Conservation (phyloP, 2,888 invertebrate species). For the Limnephilus lunatus region DNA sequence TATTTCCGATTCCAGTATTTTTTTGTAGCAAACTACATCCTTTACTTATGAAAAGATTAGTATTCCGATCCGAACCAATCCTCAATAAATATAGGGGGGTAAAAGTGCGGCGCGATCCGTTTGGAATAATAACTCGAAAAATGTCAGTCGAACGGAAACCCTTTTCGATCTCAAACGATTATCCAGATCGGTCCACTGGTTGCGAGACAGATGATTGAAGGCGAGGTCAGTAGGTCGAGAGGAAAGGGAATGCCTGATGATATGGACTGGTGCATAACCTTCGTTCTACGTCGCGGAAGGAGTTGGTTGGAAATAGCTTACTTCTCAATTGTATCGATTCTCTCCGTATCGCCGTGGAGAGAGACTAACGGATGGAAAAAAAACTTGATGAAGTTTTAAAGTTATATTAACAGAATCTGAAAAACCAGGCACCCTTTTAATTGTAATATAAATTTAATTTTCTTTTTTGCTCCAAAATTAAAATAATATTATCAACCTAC, state of each 20-base stretch:
- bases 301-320: neutral
- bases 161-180: neutral
- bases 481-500: no score
- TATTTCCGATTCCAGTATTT: neutral
- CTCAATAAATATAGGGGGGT: neutral
- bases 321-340: neutral
- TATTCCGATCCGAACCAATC: neutral
- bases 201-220: slow-evolving; percentile 8
- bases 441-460: no score
- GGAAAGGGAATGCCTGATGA: neutral
- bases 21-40: neutral
- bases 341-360: neutral
- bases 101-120: neutral
- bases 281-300: neutral
- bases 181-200: neutral
- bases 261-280: neutral
- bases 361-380: neutral
- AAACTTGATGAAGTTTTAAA: no score
- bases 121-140: slow-evolving; percentile 15
- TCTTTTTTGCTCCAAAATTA: no score
- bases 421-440: no score
- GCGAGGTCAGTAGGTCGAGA: neutral
- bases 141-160: neutral
- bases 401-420: no score
- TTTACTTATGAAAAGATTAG: neutral